phyloP scores from a whole-genome alignment of 2,888 invertebrate species.

The Maniola hyperantus region DNA sequence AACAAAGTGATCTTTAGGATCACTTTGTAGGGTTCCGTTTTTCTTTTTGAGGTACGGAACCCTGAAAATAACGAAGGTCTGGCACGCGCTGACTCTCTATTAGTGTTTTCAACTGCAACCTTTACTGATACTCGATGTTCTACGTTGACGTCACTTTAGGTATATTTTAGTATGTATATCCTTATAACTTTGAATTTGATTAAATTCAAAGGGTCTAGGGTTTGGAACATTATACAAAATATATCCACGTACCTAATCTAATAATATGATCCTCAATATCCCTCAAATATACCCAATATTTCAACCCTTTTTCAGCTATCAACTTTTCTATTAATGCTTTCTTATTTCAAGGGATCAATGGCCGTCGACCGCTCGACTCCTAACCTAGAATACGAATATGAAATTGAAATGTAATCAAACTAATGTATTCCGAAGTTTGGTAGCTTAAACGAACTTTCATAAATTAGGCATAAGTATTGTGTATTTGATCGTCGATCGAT shows the following conservation, averaged over 20 bases:
- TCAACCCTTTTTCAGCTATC: constrained; percentile 14
- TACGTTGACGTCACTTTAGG: too few relatives aligned
- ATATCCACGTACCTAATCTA: constrained; percentile 16
- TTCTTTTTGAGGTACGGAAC: too few relatives aligned
- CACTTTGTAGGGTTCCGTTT: too few relatives aligned
- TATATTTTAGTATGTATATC: too few relatives aligned
- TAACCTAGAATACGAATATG: constrained; percentile 20
- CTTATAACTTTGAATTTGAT: too few relatives aligned
- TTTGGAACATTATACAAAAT: neutral
- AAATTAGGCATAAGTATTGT: neutral
- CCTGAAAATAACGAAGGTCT: too few relatives aligned
- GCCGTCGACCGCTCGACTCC: constrained; percentile 21
- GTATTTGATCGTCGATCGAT: too few relatives aligned
- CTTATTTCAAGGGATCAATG: constrained; percentile 12
- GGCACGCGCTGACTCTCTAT: too few relatives aligned
- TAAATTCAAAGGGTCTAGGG: neutral
- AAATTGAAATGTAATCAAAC: constrained; percentile 29
- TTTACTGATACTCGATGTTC: too few relatives aligned
- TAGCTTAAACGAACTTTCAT: neutral
- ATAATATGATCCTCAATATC: constrained; percentile 16
- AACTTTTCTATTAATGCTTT: constrained; percentile 16
- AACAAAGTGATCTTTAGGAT: too few relatives aligned
- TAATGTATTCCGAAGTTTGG: constrained; percentile 21
- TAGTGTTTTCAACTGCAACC: too few relatives aligned
- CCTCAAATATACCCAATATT: constrained; percentile 12